Conservation (phyloP, 2,113 vertebrate species). For the Hemibagrus wyckioides region DNA sequence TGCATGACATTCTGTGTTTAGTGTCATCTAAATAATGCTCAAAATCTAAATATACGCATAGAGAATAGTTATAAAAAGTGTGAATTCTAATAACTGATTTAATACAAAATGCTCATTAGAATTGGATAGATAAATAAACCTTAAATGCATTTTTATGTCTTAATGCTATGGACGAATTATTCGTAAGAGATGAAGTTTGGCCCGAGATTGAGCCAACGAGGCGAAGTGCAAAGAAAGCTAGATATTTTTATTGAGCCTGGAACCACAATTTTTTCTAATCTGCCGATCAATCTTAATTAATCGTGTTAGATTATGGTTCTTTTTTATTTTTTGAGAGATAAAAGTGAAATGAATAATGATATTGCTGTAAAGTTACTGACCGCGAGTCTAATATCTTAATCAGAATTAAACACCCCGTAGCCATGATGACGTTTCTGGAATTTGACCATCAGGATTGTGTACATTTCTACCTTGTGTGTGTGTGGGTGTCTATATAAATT, state of each 20-base stretch:
- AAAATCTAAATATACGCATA: background rate
- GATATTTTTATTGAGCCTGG: background rate
- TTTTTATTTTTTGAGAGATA: background rate
- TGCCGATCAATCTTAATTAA: background rate
- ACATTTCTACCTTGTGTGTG: background rate
- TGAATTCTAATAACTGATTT: background rate
- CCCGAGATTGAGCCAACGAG: background rate
- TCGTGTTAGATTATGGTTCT: background rate
- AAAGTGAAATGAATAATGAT: background rate
- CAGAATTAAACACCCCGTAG: background rate
- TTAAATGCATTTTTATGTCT: background rate
- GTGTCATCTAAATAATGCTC: background rate
- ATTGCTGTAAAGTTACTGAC: background rate
- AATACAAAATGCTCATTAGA: background rate
- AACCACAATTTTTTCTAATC: background rate
- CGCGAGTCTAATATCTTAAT: background rate
- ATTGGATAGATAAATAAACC: background rate
- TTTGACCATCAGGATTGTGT: background rate
- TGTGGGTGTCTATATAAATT: background rate
- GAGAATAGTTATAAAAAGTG: background rate
- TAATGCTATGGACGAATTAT: background rate
- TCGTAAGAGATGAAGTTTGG: background rate
- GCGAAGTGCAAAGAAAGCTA: background rate
- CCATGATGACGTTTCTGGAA: background rate
- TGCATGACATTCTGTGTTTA: background rate